Conservation (phyloP, 2,113 vertebrate genomes). For the Thunnus thynnus region DNA sequence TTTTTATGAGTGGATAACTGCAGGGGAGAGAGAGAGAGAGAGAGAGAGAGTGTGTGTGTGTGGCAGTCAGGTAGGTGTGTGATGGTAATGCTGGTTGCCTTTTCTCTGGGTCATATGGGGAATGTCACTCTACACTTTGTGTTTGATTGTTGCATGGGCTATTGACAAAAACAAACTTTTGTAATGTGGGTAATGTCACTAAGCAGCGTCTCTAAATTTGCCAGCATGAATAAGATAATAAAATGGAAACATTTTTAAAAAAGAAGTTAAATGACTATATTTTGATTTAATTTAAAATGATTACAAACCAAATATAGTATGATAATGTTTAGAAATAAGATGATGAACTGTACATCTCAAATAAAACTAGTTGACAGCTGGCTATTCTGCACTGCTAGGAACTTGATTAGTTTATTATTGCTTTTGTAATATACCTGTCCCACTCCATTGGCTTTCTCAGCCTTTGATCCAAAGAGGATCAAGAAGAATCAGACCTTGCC, state of each 20-base stretch:
- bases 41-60: constrained; percentile 3
- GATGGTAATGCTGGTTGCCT: background rate
- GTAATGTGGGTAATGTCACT: background rate
- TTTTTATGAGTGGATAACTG: constrained; percentile 50
- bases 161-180: constrained; percentile 35
- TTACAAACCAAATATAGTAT: background rate
- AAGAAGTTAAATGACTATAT: background rate
- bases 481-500: constrained; percentile 8
- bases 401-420: constrained; percentile 28
- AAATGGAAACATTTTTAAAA: background rate
- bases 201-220: constrained; percentile 5
- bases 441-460: constrained; percentile 14
- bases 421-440: constrained; percentile 10
- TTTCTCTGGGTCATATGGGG: constrained; percentile 16
- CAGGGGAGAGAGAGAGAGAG: background rate
- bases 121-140: constrained; percentile 34
- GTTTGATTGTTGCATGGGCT: constrained; percentile 37
- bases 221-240: background rate
- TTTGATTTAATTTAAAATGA: constrained; percentile 3
- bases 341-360: background rate
- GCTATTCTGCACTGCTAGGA: background rate
- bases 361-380: background rate
- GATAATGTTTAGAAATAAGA: background rate
- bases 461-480: constrained; percentile 33
- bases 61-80: constrained; percentile 24